phyloP scores from a whole-genome alignment of 2,113 vertebrate species.

The Madoqua kirkii region DNA sequence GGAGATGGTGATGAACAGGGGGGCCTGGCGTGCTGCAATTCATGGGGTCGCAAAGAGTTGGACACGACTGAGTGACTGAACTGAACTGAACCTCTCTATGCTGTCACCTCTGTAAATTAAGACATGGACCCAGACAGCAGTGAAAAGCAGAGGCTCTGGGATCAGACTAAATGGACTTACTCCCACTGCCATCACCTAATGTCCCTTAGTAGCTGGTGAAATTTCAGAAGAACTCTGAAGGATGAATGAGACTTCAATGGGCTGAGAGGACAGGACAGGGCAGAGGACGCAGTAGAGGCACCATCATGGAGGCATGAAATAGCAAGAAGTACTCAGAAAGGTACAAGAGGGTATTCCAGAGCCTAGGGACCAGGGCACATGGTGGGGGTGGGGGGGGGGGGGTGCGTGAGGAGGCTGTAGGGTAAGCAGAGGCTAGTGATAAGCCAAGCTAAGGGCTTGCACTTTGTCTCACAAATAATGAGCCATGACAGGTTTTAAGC shows the following conservation, averaged over 20 bases:
- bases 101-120: background rate
- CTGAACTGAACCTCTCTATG: background rate
- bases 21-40: too few relatives aligned
- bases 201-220: background rate
- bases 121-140: background rate
- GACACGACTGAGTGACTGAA: too few relatives aligned
- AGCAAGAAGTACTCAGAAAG: background rate
- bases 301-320: background rate
- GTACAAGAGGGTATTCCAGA: background rate
- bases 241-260: background rate
- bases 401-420: background rate
- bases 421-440: background rate
- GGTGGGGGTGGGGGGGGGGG: fast-evolving
- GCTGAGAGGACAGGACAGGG: background rate
- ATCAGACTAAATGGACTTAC: background rate
- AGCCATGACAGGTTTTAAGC: background rate
- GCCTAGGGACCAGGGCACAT: background rate
- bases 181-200: background rate
- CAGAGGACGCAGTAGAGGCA: background rate
- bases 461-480: background rate
- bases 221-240: background rate
- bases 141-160: background rate
- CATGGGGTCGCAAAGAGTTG: too few relatives aligned
- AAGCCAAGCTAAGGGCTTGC: background rate
- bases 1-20: too few relatives aligned